These are phyloP conservation scores for Eupithecia tripunctaria DNA, from an alignment of 2,888 invertebrate species.

Conservation along the genomic window DNA sequence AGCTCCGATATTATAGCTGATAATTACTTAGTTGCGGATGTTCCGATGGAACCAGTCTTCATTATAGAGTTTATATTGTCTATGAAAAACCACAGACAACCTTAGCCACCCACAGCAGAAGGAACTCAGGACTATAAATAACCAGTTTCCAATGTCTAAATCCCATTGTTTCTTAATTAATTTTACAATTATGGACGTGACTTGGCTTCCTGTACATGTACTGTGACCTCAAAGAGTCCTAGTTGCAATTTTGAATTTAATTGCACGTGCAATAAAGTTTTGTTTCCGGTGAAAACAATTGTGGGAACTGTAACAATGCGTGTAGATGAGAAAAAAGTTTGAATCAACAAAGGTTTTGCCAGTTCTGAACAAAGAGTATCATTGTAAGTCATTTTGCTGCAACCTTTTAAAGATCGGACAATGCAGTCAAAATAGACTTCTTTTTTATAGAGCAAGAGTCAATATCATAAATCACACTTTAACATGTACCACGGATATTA, in stretches of 20 bases:
- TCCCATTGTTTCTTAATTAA: slow-evolving; percentile 57
- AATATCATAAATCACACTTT: not conserved
- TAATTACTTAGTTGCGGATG: slow-evolving; percentile 27
- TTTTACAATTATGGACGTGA: slow-evolving; percentile 45
- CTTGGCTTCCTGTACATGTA: slow-evolving; percentile 35
- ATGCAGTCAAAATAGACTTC: not conserved
- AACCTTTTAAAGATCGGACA: not conserved
- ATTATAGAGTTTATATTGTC: slow-evolving; percentile 21
- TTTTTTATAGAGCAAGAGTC: not conserved
- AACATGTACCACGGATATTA: not conserved
- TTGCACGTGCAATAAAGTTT: slow-evolving; percentile 29
- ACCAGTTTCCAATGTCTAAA: slow-evolving; percentile 38
- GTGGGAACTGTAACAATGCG: slow-evolving; percentile 33
- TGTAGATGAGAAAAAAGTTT: slow-evolving; percentile 29
- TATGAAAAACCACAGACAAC: slow-evolving; percentile 33
- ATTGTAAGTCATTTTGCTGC: not conserved
- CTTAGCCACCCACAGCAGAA: slow-evolving; percentile 41
- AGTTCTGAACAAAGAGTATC: slow-evolving; percentile 20
- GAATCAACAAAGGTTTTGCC: slow-evolving; percentile 16
- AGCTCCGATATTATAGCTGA: not conserved
- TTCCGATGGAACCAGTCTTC: slow-evolving; percentile 24
- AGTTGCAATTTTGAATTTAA: slow-evolving; percentile 34
- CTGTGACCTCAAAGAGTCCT: slow-evolving; percentile 29
- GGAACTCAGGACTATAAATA: slow-evolving; percentile 41
- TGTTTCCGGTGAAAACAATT: slow-evolving; percentile 30